Evolutionary conservation across 2,797 vertebrate genomes (phyloP), one percentile per base, ranked within the genome.

Genomic region (Apogon hyalosoma): DNA sequence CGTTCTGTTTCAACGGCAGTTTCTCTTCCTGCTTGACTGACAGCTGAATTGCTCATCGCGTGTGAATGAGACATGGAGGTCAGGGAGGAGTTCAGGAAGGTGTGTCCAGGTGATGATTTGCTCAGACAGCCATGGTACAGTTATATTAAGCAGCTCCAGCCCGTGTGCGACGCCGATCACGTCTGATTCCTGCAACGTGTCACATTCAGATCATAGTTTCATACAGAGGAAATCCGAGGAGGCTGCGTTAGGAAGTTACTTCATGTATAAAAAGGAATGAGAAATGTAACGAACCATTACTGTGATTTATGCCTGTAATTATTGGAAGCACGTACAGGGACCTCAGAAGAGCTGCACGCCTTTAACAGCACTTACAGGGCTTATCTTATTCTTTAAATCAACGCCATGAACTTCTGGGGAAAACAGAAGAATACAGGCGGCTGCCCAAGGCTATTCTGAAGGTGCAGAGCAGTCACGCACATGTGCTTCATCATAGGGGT

Each of bases 391-490:
- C 72, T 69, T 39, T 62, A 61, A 65, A 77, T 88, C 83, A 61
- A 69, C 54, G 73, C 80, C 63, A 71, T 85, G 77, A 84, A 82
- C 75, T 73, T 77, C 53, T 63, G 57, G 45, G 40, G 58, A 59
- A 84, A 83, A 72, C 58, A 80, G 75, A 81, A 52, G 61, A 73
- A 67, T 45, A 24, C 63, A 83, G 69, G 66, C 75, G 61, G 66
- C 41, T 7, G 85, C 90, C 85, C 68, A 3, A 12, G 83, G 92
- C 85, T 77, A 41, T 78, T 85, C 46, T 53, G 54, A 82, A 87
- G 58, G 65, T 55, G 73, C 51, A 3, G 57, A 80, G 80, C 60
- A 87, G 92, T 93, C 92, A 93, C 89, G 92, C 92, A 94, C 87
- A 92, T 83, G 88, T 89, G 85, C 85, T 93, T 89, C 82, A 93